phyloP scores from a whole-genome alignment of 2,888 invertebrate genomes.

The Caenorhabditis panamensis region DNA sequence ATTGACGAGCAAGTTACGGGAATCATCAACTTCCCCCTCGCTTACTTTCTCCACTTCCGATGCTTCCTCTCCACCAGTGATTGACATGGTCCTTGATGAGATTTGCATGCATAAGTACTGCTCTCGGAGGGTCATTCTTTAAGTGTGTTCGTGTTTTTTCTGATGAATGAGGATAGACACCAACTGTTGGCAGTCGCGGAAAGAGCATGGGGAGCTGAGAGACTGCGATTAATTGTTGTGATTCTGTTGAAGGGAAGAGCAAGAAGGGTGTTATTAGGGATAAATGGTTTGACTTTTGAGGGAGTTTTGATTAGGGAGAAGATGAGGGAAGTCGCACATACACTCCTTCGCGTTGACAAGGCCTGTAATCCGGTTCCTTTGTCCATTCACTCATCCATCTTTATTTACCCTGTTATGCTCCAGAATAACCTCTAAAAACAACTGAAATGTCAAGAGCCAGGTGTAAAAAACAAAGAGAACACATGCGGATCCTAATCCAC shows the following conservation, averaged over 20 bases:
- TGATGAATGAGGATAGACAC: slow-evolving; percentile 4
- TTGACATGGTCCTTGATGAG: background rate
- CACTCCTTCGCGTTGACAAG: too few species aligned
- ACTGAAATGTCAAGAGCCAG: background rate
- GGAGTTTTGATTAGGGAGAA: too few species aligned
- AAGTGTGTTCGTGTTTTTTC: slow-evolving; percentile 3
- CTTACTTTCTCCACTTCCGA: too few species aligned
- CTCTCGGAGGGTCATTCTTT: background rate
- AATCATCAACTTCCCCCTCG: too few species aligned
- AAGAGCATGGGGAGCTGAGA: background rate
- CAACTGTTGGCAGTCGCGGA: background rate
- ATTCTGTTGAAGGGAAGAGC: background rate
- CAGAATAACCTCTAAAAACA: background rate
- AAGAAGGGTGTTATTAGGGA: background rate
- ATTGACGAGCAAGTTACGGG: too few species aligned
- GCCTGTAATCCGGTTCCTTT: too few species aligned
- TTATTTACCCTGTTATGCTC: too few species aligned
- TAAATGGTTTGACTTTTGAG: too few species aligned
- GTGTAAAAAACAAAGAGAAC: background rate
- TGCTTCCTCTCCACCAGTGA: too few species aligned
- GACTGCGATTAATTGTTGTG: background rate
- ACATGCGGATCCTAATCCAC: too few species aligned
- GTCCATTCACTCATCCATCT: too few species aligned
- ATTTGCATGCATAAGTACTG: slow-evolving; percentile 1
- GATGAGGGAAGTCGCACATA: too few species aligned